Base-by-base conservation (phyloP, 2,797 vertebrate species). In the Uromys caudimaculatus region DNA sequence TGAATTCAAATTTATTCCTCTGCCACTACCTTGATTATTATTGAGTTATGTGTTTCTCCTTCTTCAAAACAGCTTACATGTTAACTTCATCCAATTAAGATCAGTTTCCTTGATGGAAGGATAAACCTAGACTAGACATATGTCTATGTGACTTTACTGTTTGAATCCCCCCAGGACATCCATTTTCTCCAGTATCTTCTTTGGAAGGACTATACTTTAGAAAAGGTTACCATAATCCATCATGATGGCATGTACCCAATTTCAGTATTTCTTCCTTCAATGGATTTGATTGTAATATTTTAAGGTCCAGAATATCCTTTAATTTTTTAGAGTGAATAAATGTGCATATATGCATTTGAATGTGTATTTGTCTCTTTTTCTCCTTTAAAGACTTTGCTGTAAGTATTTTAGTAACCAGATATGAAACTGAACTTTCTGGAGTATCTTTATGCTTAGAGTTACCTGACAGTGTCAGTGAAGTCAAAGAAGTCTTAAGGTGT, bases 341-440 rank as follows among this genome's bases (percentile, higher is more conserved):
- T 95, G 67, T 6, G 44, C 54, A 67, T 29, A 35, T 52, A 82
- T 44, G 32, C 24, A 69, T 67, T 44, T 14, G 73, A 90, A 91
- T 62, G 41, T 64, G n/a, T 44, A 95, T 90, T 44, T 94, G 23
- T 93, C 62, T 96, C 16, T 91, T 60, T 23, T 86, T 96, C 93
- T 67, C 9, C 69, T 64, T 89, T 67, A 35, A 96, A 90, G 64
- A 1, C 6, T 92, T 94, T 91, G 29, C n/a, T 73, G n/a, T 81
- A 69, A 52, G 3, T 64, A 71, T 93, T 91, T 41, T 38, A 38
- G 58, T n/a, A 79, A 71, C 32, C 23, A 84, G 54, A 91, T 89
- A 83, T 35, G n/a, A 19, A 0, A 62, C 56, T 75, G 14, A 6
- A 27, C 1, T 73, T 0, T 87, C 77, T 47, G 14, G 77, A 75